Evolutionary conservation across 2,113 vertebrate species (phyloP).

Genomic region (Notarius quadriscutis): DNA sequence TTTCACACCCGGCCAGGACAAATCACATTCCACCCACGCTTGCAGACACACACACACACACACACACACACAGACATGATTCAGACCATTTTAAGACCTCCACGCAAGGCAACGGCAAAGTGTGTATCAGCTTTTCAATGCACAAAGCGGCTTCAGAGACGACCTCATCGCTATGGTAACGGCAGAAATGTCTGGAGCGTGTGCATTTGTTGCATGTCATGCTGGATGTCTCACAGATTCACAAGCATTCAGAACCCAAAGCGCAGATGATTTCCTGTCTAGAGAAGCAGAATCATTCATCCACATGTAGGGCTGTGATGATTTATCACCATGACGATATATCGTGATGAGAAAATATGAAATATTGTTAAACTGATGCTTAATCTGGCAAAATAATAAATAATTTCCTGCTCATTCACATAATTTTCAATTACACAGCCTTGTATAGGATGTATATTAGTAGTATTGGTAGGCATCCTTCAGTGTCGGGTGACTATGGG

Average conservation of each 20-base stretch:
- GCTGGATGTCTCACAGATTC: conserved; percentile 38
- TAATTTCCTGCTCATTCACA: neutral
- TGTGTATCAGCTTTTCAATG: conserved; percentile 37
- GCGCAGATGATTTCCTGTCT: conserved; percentile 7
- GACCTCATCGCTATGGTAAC: conserved; percentile 54
- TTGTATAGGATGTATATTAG: neutral
- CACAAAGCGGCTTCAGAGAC: conserved; percentile 38
- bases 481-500: too few relatives aligned
- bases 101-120: conserved; percentile 4
- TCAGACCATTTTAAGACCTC: conserved; percentile 12
- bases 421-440: neutral
- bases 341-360: neutral
- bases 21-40: conserved; percentile 49
- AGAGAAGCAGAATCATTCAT: neutral
- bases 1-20: conserved; percentile 52
- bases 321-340: neutral
- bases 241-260: neutral
- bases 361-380: neutral
- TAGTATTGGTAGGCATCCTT: too few relatives aligned
- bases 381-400: too few relatives aligned
- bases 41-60: neutral
- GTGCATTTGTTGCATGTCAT: conserved; percentile 27
- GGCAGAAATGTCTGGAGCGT: conserved; percentile 32
- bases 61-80: conserved; percentile 12
- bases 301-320: neutral